Conservation (phyloP, 1,140 invertebrate genomes). For the Dreissena polymorpha region DNA sequence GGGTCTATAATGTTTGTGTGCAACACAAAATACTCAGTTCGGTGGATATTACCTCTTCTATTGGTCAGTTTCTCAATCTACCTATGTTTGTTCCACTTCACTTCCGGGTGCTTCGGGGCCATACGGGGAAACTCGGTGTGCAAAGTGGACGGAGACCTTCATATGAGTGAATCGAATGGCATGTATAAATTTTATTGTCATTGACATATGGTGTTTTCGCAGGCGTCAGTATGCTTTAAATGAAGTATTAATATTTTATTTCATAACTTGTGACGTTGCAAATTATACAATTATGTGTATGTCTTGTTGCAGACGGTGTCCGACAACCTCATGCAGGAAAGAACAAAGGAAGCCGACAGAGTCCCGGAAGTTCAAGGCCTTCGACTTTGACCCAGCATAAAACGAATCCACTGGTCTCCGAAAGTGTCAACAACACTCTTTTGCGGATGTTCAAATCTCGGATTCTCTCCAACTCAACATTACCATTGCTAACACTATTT, state of each 20-base stretch:
- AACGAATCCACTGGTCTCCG: background rate
- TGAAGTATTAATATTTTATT: no score
- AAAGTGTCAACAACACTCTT: background rate
- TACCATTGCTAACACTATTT: constrained; percentile 58
- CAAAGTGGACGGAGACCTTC: constrained; percentile 41
- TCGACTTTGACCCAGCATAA: no score
- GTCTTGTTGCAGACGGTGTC: constrained; percentile 40
- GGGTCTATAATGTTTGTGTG: constrained; percentile 28
- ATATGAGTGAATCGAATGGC: constrained; percentile 1
- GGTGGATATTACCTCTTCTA: constrained; percentile 28
- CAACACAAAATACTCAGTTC: constrained; percentile 29
- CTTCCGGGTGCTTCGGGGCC: constrained; percentile 10
- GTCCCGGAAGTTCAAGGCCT: constrained; percentile 9
- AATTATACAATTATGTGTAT: no score
- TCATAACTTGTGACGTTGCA: no score
- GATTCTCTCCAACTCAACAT: no score
- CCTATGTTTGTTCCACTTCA: constrained; percentile 38
- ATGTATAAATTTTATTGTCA: no score
- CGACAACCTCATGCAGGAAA: constrained; percentile 30
- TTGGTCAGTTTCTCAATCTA: constrained; percentile 41
- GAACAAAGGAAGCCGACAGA: constrained; percentile 24
- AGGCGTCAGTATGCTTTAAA: no score
- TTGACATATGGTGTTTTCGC: no score
- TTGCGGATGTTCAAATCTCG: constrained; percentile 12
- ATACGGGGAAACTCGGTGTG: constrained; percentile 31